phyloP scores from a whole-genome alignment of 2,797 vertebrate genomes.

The Mallotus villosus region DNA sequence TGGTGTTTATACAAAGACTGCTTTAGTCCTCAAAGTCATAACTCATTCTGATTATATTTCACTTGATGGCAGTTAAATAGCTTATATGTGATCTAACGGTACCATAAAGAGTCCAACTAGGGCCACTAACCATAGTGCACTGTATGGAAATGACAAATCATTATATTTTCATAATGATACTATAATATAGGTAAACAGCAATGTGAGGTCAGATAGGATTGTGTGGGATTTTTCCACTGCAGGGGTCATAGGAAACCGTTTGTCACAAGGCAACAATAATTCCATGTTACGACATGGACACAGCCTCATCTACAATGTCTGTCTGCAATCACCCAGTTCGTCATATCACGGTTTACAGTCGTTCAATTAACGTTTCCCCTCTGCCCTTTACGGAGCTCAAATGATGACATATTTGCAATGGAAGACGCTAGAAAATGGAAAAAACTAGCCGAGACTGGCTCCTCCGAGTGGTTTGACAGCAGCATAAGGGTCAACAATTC shows the following conservation, averaged over 20 bases:
- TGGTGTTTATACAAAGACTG: no score
- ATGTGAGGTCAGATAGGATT: background rate
- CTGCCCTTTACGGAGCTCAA: background rate
- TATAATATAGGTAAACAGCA: background rate
- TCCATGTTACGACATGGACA: background rate
- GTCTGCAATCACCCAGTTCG: constrained; percentile 12
- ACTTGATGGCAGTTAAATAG: background rate
- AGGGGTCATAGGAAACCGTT: constrained; percentile 3
- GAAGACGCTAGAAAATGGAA: constrained; percentile 16
- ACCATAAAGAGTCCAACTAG: background rate
- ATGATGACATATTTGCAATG: constrained; percentile 1
- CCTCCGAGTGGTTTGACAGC: constrained; percentile 1
- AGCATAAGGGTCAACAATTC: background rate
- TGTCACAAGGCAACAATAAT: background rate
- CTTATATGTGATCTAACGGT: no score
- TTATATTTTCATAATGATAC: no score
- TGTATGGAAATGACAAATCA: no score
- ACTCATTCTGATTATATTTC: background rate
- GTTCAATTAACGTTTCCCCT: constrained; percentile 15
- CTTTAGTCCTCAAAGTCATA: background rate
- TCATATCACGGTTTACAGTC: background rate
- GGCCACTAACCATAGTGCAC: no score
- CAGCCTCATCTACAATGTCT: background rate
- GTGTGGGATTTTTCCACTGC: constrained; percentile 14
- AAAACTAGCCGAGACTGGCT: background rate